Conservation (phyloP, 37 sponge, comb jelly and placozoan species). For the Aplysina aerophoba region DNA sequence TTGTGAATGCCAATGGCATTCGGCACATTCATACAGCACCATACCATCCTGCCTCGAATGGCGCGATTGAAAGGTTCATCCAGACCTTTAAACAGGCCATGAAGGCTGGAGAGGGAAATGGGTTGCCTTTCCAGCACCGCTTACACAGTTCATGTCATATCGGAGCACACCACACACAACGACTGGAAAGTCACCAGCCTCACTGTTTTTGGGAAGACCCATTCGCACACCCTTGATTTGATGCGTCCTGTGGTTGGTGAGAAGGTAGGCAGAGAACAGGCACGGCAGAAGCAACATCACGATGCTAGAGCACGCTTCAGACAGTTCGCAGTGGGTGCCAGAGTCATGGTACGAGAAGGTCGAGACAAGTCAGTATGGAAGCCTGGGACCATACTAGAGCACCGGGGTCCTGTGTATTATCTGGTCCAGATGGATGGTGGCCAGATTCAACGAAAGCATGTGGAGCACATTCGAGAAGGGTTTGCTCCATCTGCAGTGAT, state of each 20-base stretch:
- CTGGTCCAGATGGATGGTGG: not conserved
- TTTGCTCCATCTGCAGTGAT: no score
- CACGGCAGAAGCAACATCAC: slow-evolving; percentile 11
- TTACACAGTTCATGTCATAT: no score
- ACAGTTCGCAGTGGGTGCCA: not conserved
- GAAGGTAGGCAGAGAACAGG: not conserved
- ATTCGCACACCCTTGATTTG: no score
- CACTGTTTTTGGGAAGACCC: no score
- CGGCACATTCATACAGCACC: not conserved
- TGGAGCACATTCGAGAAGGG: slow-evolving; percentile 14
- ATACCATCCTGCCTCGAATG: not conserved
- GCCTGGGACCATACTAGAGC: not conserved
- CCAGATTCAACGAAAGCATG: not conserved
- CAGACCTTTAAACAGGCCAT: not conserved
- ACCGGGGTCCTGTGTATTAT: not conserved
- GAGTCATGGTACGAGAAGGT: not conserved
- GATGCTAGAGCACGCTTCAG: not conserved
- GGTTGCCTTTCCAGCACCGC: no score
- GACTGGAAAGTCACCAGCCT: no score
- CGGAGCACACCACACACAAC: no score
- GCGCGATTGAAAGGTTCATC: not conserved
- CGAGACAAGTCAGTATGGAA: not conserved
- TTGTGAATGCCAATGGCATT: not conserved
- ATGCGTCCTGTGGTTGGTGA: not conserved
- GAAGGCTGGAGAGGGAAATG: not conserved